These are phyloP conservation scores for Drosophila kuntzei DNA, from an alignment of 2,888 invertebrate species.

Conservation along the genomic window DNA sequence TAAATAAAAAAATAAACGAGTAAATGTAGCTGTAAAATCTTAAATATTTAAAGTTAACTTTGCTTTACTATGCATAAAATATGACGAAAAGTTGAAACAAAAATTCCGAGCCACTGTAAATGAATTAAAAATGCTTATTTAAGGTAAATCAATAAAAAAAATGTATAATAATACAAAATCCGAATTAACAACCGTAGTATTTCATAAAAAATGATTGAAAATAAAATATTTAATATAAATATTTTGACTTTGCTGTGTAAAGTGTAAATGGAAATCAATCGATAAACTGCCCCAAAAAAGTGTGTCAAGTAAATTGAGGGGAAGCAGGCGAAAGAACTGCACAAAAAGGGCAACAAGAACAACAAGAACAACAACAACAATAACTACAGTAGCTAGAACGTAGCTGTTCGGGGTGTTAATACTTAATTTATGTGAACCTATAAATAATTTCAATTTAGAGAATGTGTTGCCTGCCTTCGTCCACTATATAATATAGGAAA, in stretches of 20 bases:
- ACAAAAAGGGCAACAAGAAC: not conserved
- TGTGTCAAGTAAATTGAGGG: slow-evolving; percentile 30
- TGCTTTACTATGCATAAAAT: not conserved
- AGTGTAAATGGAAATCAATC: slow-evolving; percentile 6
- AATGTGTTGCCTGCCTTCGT: slow-evolving; percentile 71
- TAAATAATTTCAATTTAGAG: slow-evolving; percentile 82
- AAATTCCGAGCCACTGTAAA: not conserved
- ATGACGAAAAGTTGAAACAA: not conserved
- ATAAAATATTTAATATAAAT: slow-evolving; percentile 6
- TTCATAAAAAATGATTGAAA: not conserved
- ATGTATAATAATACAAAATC: not conserved
- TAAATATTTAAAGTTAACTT: not conserved
- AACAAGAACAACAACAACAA: not conserved
- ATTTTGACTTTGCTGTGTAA: not conserved
- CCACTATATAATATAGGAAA: slow-evolving; percentile 57
- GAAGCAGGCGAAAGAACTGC: not conserved
- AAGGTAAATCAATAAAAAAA: not conserved
- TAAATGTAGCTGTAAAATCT: not conserved
- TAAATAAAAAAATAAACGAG: too few species aligned
- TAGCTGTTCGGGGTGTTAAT: slow-evolving; percentile 67
- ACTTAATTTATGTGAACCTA: slow-evolving; percentile 82
- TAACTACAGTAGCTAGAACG: slow-evolving; percentile 6
- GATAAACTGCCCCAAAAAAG: slow-evolving; percentile 16
- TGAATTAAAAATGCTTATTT: not conserved
- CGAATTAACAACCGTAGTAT: not conserved